Percentiles rank a stretch among this genome's conserved stretches.
Conservation (phyloP, 2,113 vertebrate species). For the Sylvilagus bachmani region DNA sequence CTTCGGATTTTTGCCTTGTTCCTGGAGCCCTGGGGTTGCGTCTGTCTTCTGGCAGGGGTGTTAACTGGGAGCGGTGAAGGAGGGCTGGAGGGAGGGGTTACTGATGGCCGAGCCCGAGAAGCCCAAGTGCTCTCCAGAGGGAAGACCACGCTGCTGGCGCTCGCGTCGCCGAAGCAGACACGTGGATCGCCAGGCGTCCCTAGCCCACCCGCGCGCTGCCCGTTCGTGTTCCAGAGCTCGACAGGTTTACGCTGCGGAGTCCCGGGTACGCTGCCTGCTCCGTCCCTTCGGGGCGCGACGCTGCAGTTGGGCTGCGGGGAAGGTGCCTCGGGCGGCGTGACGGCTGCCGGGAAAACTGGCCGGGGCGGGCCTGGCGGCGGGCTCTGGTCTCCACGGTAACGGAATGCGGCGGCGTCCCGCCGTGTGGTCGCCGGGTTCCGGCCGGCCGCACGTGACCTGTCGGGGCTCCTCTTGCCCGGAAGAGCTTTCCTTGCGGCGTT, state of each 20-base stretch:
- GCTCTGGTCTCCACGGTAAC: conserved; percentile 71
- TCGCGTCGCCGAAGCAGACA: conserved; percentile 57
- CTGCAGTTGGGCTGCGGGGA: conserved; percentile 29
- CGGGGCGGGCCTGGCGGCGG: not conserved
- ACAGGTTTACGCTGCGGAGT: not conserved
- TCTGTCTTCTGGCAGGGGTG: not conserved
- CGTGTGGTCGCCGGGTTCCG: not conserved
- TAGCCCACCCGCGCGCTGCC: conserved; percentile 32
- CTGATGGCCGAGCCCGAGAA: not conserved
- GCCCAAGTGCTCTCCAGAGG: not conserved
- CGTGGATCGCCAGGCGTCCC: conserved; percentile 59
- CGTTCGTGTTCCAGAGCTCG: not conserved
- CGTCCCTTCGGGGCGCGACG: conserved; percentile 25
- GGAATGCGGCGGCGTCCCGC: not conserved
- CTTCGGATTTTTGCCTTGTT: conserved; percentile 47
- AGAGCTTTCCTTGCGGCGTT: conserved; percentile 71
- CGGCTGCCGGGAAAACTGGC: conserved; percentile 55
- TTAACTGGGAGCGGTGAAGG: not conserved
- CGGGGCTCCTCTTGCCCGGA: conserved; percentile 47
- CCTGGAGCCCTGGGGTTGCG: not conserved
- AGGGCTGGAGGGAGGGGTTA: conserved; percentile 5
- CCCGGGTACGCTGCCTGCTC: not conserved
- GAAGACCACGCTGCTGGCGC: conserved; percentile 14
- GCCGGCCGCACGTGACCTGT: conserved; percentile 69
- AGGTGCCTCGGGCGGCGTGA: conserved; percentile 42